Base-by-base conservation (phyloP, 1,140 invertebrate species). In the Lordiphosa mommai region DNA sequence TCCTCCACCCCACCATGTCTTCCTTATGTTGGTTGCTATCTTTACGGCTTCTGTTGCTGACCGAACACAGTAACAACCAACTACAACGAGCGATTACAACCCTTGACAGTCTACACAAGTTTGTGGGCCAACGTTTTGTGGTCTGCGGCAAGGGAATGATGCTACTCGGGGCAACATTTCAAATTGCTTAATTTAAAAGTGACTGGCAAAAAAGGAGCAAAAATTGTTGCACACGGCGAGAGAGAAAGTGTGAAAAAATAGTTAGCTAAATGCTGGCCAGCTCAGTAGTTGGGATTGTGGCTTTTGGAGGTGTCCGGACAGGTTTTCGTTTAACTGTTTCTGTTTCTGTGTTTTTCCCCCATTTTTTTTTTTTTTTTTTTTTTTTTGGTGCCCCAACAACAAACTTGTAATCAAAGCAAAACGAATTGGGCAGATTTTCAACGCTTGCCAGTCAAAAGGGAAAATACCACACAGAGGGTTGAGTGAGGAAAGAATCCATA, bases 121-220 rank as follows among this genome's bases (percentile, higher is more conserved):
- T 43, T 79, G 68, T 79, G 74, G 73, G 50, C 68, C 64, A 74
- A 59, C 53, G 49, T 33, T 74, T 67, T 82, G 66, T 43, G 76
- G 63, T 52, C n/a, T 8, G 7, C 1, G 52, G 10, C 40, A 23
- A 27, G 33, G 40, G 30, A 29, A 23, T n/a, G 48, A 23, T 10
- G 34, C 60, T 56, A 69, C 53, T 61, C 53, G 73, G 71, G 71
- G 50, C 61, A 58, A 84, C 72, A 84, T 82, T 82, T 84, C 67
- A 84, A 82, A 84, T 84, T 82, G 76, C 77, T 84, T 77, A 82
- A 82, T 82, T 72, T 84, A 84, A 76, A 84, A 84, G 66, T 66
- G 67, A 72, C 55, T 68, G 36, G 71, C 47, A 71, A 72, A 76
- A 71, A 84, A 44, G 57, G 48, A 60, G 56, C 36, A 46, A 32